These are phyloP conservation scores for Baronia brevicornis DNA, from an alignment of 2,888 invertebrate species.

Conservation along the genomic window DNA sequence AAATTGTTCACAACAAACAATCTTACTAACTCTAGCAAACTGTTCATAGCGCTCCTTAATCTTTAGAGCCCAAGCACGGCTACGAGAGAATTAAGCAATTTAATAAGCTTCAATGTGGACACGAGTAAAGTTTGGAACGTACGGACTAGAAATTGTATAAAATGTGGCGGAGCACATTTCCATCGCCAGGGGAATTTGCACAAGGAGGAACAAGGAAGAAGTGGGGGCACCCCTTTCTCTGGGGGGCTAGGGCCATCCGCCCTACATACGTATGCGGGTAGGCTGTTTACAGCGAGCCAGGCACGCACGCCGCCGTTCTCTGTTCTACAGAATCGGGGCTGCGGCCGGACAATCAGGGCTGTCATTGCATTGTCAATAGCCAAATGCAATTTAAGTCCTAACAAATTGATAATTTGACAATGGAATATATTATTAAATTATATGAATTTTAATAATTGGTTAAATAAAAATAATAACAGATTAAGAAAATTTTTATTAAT, in stretches of 20 bases:
- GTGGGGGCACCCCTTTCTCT: constrained; percentile 69
- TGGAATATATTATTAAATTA: too few relatives aligned
- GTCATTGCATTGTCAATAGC: constrained; percentile 26
- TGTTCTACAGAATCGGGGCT: constrained; percentile 72
- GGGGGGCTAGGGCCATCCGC: constrained; percentile 63
- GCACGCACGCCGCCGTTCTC: constrained; percentile 69
- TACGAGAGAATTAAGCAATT: constrained; percentile 23
- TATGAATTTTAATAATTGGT: too few relatives aligned
- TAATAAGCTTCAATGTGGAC: constrained; percentile 26
- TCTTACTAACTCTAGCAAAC: constrained; percentile 48
- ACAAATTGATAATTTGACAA: too few relatives aligned
- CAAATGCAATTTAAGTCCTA: too few relatives aligned
- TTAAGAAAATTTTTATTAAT: too few relatives aligned
- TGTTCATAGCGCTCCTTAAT: constrained; percentile 47
- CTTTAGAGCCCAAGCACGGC: constrained; percentile 25
- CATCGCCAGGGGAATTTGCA: constrained; percentile 76
- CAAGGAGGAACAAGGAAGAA: constrained; percentile 74
- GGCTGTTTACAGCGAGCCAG: constrained; percentile 70
- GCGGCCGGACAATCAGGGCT: constrained; percentile 70
- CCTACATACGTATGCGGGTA: constrained; percentile 66
- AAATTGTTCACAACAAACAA: constrained; percentile 51
- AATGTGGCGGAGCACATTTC: constrained; percentile 75
- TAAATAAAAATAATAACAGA: too few relatives aligned
- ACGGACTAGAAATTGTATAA: constrained; percentile 72
- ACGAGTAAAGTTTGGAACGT: constrained; percentile 48